These are phyloP conservation scores for Dendroctonus valens DNA, from an alignment of 1,140 invertebrate genomes.

Conservation along the genomic window DNA sequence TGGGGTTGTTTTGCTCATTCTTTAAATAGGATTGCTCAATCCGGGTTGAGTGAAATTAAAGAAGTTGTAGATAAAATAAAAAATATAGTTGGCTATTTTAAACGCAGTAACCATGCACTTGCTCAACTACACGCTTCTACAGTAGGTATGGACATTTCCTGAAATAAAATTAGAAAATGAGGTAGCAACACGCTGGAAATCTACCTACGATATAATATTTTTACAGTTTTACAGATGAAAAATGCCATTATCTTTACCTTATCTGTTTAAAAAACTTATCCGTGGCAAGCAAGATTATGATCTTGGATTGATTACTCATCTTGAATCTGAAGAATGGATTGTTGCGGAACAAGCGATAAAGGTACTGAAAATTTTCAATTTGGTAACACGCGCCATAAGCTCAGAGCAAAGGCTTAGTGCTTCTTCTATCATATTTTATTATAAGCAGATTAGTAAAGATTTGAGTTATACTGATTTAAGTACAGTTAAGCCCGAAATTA, in stretches of 20 bases:
- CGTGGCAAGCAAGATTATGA: not conserved
- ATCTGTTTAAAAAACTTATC: not conserved
- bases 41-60: not conserved
- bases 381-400: not conserved
- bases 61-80: not conserved
- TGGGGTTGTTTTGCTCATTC: conserved; percentile 9
- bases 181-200: not conserved
- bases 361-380: not conserved
- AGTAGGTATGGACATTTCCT: not conserved
- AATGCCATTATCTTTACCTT: not conserved
- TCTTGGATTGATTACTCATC: no score
- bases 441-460: not conserved
- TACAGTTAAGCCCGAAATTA: not conserved
- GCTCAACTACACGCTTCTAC: not conserved
- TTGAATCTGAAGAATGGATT: not conserved
- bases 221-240: not conserved
- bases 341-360: not conserved
- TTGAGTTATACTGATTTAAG: not conserved
- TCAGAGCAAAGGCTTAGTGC: not conserved
- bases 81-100: conserved; percentile 8
- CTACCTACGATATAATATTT: not conserved
- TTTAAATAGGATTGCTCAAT: conserved; percentile 5
- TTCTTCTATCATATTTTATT: not conserved
- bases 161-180: not conserved
- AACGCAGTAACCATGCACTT: not conserved